Evolutionary conservation across 2,113 vertebrate genomes (phyloP), one percentile per base, ranked within the genome.

Genomic region (Probosciger aterrimus): DNA sequence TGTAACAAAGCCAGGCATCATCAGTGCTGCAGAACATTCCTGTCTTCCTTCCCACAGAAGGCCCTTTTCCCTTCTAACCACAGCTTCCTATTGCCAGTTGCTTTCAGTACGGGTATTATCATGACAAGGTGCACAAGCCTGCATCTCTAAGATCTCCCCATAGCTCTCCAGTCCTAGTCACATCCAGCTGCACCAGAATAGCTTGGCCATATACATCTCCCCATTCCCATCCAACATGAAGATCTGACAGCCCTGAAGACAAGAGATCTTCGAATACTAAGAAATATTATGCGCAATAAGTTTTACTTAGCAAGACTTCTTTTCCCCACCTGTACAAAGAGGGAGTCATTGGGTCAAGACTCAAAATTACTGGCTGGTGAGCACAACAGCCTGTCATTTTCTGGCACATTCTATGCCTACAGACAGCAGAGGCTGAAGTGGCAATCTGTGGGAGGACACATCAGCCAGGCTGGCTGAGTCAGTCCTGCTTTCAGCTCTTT

Each of bases 1-100:
- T 99, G 95, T 7, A 88, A 96, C 77, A 63, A 94, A 85, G 67
- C 63, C 82, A 0, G 3, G 9, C 59, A 18, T 2, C 50, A 11
- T 79, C 46, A 94, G 71, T 1, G 8, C 62, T 13, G 25, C 37
- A 68, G 20, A 49, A 33, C 44, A 8, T 52, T 11, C 2, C 6
- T 3, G 4, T 19, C n/a, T 28, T 14, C 69, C n/a, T 14, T 35
- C 65, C 63, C 3, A 3, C 55, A 57, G 19, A 19, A 25, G 19
- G 1, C 15, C 60, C 57, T 17, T 19, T 4, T 10, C 59, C 55
- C 47, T 30, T 68, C 50, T 20, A 17, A 25, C n/a, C 24, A 10
- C 13, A 24, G 1, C 31, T 19, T 15, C n/a, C 49, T 35, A 4
- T 0, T n/a, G 37, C n/a, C 41, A 22, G 24, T 31, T 22, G n/a